Evolutionary conservation across 92 coral and sea anemone genomes (phyloP).

Genomic region (Hydrozoanthus gracilis): DNA sequence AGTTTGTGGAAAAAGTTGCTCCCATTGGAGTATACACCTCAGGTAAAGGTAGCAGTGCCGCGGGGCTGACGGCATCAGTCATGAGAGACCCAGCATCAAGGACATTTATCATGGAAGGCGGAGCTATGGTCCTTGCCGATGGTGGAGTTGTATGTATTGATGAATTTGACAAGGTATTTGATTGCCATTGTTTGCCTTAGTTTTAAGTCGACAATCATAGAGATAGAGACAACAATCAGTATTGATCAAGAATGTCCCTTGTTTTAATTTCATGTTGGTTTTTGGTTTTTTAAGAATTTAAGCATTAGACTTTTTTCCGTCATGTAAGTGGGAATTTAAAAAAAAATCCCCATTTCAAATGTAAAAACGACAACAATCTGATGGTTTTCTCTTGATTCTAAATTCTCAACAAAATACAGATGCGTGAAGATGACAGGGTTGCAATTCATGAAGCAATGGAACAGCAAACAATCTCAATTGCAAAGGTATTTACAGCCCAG

Average conservation of each 20-base stretch:
- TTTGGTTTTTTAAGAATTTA: neutral
- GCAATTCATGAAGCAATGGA: slow-evolving; percentile 99
- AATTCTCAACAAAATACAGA: slow-evolving; percentile 49
- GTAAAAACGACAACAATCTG: neutral
- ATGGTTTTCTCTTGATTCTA: neutral
- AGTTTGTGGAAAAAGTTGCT: slow-evolving; percentile 96
- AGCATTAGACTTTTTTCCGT: too few species aligned
- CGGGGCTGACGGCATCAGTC: slow-evolving; percentile 97
- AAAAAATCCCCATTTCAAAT: neutral
- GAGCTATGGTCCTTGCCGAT: slow-evolving; percentile 99
- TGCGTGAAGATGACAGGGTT: slow-evolving; percentile 98
- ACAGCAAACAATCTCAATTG: slow-evolving; percentile 96
- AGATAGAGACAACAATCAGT: too few species aligned
- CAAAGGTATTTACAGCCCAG: slow-evolving; percentile 65
- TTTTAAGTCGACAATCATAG: neutral
- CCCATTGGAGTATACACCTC: slow-evolving; percentile 98
- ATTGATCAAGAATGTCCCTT: too few species aligned
- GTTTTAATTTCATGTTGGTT: neutral
- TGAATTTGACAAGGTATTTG: slow-evolving; percentile 95
- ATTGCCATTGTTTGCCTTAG: neutral
- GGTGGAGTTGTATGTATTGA: slow-evolving; percentile 99
- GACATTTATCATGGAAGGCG: slow-evolving; percentile 98
- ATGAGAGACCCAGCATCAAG: slow-evolving; percentile 97
- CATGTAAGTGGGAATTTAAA: too few species aligned
- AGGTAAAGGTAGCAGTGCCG: slow-evolving; percentile 99